Evolutionary conservation across 2,113 vertebrate species (phyloP).

Genomic region (Melanerpes aurifrons): DNA sequence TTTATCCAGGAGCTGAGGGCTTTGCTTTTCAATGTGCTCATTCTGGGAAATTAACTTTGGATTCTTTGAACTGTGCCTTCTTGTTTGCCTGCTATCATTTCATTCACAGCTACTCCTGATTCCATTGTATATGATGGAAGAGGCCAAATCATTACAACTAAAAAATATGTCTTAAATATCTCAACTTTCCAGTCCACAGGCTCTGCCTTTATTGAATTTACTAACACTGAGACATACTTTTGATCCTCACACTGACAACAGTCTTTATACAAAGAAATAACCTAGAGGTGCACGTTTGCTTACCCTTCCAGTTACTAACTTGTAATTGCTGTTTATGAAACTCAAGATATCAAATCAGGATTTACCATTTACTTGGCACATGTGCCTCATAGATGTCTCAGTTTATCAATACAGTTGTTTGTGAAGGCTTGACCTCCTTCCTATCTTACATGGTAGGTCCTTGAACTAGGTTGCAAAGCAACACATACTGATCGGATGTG

Average conservation of each 20-base stretch:
- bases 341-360: neutral
- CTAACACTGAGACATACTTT: neutral
- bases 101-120: neutral
- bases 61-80: neutral
- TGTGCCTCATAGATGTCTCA: neutral
- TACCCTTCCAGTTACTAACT: neutral
- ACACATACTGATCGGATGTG: too few species aligned
- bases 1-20: neutral
- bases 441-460: neutral
- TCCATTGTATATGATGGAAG: neutral
- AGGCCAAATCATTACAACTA: neutral
- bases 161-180: neutral
- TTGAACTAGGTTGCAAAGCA: neutral
- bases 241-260: neutral
- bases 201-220: neutral
- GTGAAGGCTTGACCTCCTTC: neutral
- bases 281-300: neutral
- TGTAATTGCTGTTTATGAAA: neutral
- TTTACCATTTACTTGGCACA: neutral
- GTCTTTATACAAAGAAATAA: neutral
- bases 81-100: neutral
- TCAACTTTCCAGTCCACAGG: neutral
- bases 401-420: neutral
- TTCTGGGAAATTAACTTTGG: neutral
- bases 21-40: neutral